A percentile compares a stretch with the other conserved stretches of the same genome.
phyloP scores from a whole-genome alignment of 2,797 vertebrate species.

The Heterohyrax brucei region DNA sequence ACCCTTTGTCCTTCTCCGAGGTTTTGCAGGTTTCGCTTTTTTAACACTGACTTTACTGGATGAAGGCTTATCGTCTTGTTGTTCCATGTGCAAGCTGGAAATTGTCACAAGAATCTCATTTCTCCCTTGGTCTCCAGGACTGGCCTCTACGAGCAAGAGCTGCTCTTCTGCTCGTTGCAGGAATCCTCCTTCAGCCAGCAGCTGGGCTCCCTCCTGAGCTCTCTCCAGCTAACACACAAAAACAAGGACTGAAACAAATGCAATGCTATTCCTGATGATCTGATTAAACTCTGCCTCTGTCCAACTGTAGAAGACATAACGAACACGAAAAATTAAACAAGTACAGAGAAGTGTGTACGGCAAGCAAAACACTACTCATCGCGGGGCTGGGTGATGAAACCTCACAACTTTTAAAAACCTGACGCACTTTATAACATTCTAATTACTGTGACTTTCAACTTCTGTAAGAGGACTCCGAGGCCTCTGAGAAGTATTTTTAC shows the following conservation, averaged over 20 bases:
- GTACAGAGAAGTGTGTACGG: rapidly evolving
- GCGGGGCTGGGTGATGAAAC: not conserved
- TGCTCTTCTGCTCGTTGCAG: not conserved
- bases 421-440: not conserved
- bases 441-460: not conserved
- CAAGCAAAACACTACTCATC: not conserved
- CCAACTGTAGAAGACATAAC: not conserved
- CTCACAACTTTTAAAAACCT: not conserved
- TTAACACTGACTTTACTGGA: not conserved
- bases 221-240: constrained; percentile 67
- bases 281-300: not conserved
- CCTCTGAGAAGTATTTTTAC: not conserved
- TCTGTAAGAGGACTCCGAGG: not conserved
- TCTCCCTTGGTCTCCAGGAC: constrained; percentile 42
- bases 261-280: too few relatives aligned
- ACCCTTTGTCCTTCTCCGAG: not conserved
- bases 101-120: constrained; percentile 40
- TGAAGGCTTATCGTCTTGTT: not conserved
- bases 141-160: constrained; percentile 7
- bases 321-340: not conserved
- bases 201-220: constrained; percentile 66
- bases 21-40: constrained; percentile 1
- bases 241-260: not conserved
- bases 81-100: not conserved
- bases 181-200: constrained; percentile 8